These are phyloP conservation scores for Suillia variegata DNA, from an alignment of 2,888 invertebrate species.

Conservation along the genomic window DNA sequence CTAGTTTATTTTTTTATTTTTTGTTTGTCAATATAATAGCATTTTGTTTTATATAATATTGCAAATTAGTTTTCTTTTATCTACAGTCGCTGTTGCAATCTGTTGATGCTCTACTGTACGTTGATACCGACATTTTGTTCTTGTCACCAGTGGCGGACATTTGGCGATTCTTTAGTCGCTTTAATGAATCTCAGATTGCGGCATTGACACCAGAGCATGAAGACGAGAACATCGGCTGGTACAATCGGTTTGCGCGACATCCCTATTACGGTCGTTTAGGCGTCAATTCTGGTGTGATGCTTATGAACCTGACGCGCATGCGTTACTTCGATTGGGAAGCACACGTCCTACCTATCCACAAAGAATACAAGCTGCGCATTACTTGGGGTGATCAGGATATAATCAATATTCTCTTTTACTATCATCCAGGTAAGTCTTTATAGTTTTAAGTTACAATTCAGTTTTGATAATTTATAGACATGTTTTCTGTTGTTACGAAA, in stretches of 20 bases:
- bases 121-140: conserved; percentile 92
- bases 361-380: conserved; percentile 82
- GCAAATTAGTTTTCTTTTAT: no score
- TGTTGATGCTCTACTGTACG: conserved; percentile 85
- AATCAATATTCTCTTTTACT: conserved; percentile 84
- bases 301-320: conserved; percentile 95
- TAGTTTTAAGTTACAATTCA: not conserved
- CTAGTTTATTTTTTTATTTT: not conserved
- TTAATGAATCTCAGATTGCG: conserved; percentile 86
- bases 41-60: no score
- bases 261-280: conserved; percentile 85
- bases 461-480: no score
- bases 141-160: conserved; percentile 80
- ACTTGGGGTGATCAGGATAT: conserved; percentile 99
- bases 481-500: no score
- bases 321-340: conserved; percentile 83
- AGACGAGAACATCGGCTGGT: conserved; percentile 93
- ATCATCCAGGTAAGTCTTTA: conserved; percentile 73
- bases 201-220: conserved; percentile 90
- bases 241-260: conserved; percentile 92
- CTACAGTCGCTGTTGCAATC: conserved; percentile 77
- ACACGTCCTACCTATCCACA: conserved; percentile 82
- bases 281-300: conserved; percentile 95
- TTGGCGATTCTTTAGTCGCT: conserved; percentile 81
- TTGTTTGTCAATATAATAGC: not conserved